Conservation (phyloP, 2,113 vertebrate genomes). For the Platysternon megacephalum region DNA sequence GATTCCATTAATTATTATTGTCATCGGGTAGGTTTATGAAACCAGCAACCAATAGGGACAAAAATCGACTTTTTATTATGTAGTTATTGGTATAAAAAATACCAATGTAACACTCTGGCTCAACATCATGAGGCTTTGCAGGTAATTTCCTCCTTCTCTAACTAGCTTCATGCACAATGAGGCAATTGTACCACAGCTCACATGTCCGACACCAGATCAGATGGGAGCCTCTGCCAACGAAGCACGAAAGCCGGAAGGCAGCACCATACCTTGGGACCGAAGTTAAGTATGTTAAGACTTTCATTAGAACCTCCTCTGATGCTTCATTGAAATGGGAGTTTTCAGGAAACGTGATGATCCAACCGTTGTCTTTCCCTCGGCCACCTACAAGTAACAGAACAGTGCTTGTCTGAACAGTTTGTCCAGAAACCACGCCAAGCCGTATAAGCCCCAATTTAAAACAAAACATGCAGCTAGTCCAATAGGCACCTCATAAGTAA, state of each 20-base stretch:
- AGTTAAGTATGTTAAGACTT: constrained; percentile 91
- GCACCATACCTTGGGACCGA: constrained; percentile 87
- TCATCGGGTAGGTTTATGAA: not conserved
- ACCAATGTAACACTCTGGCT: not conserved
- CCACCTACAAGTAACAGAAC: constrained; percentile 83
- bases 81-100: not conserved
- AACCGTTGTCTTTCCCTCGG: constrained; percentile 89
- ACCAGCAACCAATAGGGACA: not conserved
- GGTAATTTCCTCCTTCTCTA: not conserved
- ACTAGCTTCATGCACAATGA: not conserved
- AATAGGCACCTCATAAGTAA: not conserved
- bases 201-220: not conserved
- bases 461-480: rapidly evolving
- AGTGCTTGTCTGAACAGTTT: rapidly evolving
- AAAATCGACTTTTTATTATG: not conserved
- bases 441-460: not conserved
- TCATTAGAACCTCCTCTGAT: constrained; percentile 86
- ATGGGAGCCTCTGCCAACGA: not conserved
- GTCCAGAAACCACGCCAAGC: not conserved
- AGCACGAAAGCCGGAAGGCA: not conserved
- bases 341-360: constrained; percentile 96
- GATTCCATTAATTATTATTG: constrained; percentile 40
- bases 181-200: not conserved
- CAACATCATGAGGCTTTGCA: rapidly evolving
- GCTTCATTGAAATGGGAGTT: constrained; percentile 89